Percentiles rank a stretch among this genome's conserved stretches.
These are phyloP conservation scores for Ctenicera cuprea DNA, from an alignment of 2,888 invertebrate genomes.

Conservation along the genomic window DNA sequence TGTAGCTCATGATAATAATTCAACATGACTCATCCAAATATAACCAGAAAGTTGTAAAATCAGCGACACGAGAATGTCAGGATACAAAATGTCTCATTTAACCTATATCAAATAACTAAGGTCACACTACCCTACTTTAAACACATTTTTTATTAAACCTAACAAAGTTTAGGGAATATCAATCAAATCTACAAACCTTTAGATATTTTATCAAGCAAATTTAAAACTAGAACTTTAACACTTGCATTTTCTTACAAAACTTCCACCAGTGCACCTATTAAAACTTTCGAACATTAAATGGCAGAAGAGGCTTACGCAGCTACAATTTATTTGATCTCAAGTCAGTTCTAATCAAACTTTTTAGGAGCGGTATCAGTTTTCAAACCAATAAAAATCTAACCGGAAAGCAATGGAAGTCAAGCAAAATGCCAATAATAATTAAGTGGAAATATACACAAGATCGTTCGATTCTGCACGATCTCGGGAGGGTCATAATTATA, in stretches of 20 bases:
- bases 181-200: neutral
- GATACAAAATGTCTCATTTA: neutral
- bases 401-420: conserved; percentile 32
- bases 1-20: neutral
- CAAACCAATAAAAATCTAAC: conserved; percentile 46
- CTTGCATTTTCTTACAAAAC: no score
- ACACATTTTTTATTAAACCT: no score
- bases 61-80: neutral
- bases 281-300: conserved; percentile 7
- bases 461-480: conserved; percentile 26
- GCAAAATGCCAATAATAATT: conserved; percentile 46
- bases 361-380: conserved; percentile 38
- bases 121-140: neutral
- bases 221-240: neutral
- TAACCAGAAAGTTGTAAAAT: conserved; percentile 8
- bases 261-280: conserved; percentile 25
- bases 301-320: conserved; percentile 13
- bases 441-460: conserved; percentile 40
- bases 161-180: no score
- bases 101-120: neutral
- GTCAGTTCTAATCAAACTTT: conserved; percentile 38
- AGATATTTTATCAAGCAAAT: neutral
- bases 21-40: neutral
- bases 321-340: conserved; percentile 37
- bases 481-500: conserved; percentile 37